Evolutionary conservation across 2,797 vertebrate genomes (phyloP).

Genomic region (Phylloscopus collybita): DNA sequence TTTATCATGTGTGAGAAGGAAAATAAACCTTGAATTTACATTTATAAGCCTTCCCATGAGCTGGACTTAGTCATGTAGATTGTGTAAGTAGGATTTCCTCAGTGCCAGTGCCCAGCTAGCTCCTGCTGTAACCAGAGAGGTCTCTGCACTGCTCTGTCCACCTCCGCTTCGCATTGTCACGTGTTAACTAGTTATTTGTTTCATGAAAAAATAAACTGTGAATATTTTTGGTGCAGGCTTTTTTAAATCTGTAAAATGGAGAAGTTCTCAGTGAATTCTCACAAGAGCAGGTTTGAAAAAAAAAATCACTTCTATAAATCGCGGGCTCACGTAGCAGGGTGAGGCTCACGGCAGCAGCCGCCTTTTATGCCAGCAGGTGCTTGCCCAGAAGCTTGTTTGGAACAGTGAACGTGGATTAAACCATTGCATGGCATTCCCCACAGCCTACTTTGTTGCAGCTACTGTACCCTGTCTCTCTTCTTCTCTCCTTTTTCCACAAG

Average conservation of each 20-base stretch:
- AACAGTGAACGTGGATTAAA: slow-evolving; percentile 18
- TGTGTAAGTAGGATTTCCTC: slow-evolving; percentile 74
- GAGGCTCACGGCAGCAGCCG: neutral
- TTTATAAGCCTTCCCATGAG: slow-evolving; percentile 73
- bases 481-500: neutral
- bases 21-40: slow-evolving; percentile 73
- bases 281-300: slow-evolving; percentile 58
- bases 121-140: slow-evolving; percentile 73
- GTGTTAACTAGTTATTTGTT: slow-evolving; percentile 78
- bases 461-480: neutral
- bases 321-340: neutral
- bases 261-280: slow-evolving; percentile 71
- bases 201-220: slow-evolving; percentile 83
- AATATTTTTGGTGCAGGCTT: slow-evolving; percentile 81
- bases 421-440: slow-evolving; percentile 36
- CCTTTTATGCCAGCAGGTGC: neutral
- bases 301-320: neutral
- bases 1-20: slow-evolving; percentile 81
- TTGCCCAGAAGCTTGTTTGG: slow-evolving; percentile 25
- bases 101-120: slow-evolving; percentile 69
- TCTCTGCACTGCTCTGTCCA: slow-evolving; percentile 75
- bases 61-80: slow-evolving; percentile 74
- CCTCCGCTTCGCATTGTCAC: slow-evolving; percentile 75
- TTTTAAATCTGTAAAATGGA: slow-evolving; percentile 75
- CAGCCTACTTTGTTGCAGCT: slow-evolving; percentile 9